A percentile compares a stretch with the other conserved stretches of the same genome.
Evolutionary conservation across 2,888 invertebrate genomes (phyloP).

Genomic region (Halocaridina rubra): DNA sequence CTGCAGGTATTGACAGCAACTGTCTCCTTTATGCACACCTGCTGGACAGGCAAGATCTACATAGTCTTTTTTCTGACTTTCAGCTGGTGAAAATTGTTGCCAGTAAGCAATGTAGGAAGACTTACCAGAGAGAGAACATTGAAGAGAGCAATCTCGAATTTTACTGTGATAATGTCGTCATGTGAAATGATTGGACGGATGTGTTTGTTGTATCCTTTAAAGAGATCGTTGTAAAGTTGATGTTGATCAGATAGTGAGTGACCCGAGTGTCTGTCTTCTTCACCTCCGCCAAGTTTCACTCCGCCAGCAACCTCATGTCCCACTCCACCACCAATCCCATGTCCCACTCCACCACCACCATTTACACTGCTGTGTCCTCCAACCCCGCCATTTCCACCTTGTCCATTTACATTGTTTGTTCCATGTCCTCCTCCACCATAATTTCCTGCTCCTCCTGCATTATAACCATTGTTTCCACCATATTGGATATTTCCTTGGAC

Average conservation of each 20-base stretch:
- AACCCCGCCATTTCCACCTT: not conserved
- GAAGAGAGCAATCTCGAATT: conserved; percentile 58
- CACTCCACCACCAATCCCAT: not conserved
- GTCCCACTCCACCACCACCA: not conserved
- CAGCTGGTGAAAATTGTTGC: not conserved
- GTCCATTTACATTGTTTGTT: not conserved
- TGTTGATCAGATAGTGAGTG: conserved; percentile 41
- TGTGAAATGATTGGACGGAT: conserved; percentile 35
- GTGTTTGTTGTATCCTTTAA: conserved; percentile 49
- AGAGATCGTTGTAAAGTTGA: conserved; percentile 52
- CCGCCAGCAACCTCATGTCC: not conserved
- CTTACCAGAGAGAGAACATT: conserved; percentile 52
- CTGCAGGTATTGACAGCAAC: not conserved
- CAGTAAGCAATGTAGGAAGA: too few relatives aligned
- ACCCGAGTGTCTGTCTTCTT: not conserved
- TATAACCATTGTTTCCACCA: not conserved
- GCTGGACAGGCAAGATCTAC: not conserved
- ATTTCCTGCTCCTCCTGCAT: not conserved
- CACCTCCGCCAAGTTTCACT: not conserved
- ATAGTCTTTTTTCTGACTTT: not conserved
- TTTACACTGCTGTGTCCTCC: not conserved
- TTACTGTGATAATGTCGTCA: conserved; percentile 39
- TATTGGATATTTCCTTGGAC: too few relatives aligned
- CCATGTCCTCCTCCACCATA: not conserved
- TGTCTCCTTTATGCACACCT: not conserved